Evolutionary conservation across 2,113 vertebrate species (phyloP), one percentile per base, ranked within the genome.

Genomic region (Thinocorus orbignyianus): DNA sequence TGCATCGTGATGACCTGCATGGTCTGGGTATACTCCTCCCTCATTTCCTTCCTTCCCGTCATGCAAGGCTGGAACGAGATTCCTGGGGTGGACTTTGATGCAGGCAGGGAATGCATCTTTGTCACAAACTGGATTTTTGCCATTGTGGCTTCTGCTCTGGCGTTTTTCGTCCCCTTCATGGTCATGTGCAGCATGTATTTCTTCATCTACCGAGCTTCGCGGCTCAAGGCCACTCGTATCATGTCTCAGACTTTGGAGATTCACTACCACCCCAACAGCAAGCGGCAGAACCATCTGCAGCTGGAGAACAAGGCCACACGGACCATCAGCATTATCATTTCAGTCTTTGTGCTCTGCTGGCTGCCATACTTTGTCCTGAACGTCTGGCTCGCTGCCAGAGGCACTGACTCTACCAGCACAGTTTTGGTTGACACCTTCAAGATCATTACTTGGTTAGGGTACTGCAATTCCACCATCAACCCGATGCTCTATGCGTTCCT

Each of bases 361-460:
- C 97, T 99, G 87, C 99, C 99, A 0, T 99, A 99, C 95, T 99
- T 99, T 51, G 98, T 99, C 84, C 93, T 98, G 55, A 99, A 99
- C 11, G 98, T 98, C 11, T 97, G 98, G 92, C 95, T 99, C 19
- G 98, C 98, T 1, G 95, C 98, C 46, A 92, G 95, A 42, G 98
- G 98, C n/a, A 85, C 97, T 6, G 77, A 96, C 49, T 98, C 98
- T 33, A 88, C 97, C 10, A 97, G 97, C 83, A 72, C 80, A 0
- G 82, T 97, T 60, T 49, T 98, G 70, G 57, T 86, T 2, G 92
- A 95, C 33, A 39, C 95, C 54, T 98, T 98, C 92, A 98, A 98
- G 90, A 92, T 97, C 66, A 98, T 98, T 88, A 98, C 98, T 26
- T 98, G 98, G 98, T 69, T 98, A 30, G 98, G 98, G 1, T 98